Evolutionary conservation across 2,888 invertebrate species (phyloP).

Genomic region (Scaptomyza flava): DNA sequence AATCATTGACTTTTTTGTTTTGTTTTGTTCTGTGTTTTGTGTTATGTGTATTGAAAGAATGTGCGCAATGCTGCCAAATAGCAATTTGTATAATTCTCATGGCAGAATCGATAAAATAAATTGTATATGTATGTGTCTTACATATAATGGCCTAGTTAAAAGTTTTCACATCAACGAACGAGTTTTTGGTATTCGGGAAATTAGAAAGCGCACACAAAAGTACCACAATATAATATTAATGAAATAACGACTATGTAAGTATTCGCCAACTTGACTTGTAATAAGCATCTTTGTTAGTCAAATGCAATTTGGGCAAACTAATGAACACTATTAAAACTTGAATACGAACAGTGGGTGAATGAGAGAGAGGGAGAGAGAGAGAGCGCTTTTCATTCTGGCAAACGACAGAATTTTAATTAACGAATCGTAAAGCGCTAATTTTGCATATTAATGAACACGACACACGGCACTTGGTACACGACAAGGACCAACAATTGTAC

Average conservation of each 20-base stretch:
- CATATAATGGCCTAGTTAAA: conserved; percentile 26
- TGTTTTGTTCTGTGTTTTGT: conserved; percentile 1
- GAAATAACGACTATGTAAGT: conserved; percentile 32
- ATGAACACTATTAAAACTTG: conserved; percentile 53
- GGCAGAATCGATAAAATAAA: conserved; percentile 64
- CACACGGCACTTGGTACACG: conserved; percentile 24
- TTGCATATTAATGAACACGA: conserved; percentile 77
- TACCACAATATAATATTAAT: conserved; percentile 47
- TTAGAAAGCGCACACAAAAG: conserved; percentile 12
- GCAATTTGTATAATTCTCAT: conserved; percentile 37
- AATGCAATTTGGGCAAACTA: conserved; percentile 49
- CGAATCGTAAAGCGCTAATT: conserved; percentile 74
- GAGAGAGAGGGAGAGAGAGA: neutral
- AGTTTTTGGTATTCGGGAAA: conserved; percentile 26
- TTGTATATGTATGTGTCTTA: conserved; percentile 19
- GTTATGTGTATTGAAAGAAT: conserved; percentile 23
- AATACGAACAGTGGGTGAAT: conserved; percentile 10
- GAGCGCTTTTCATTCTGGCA: conserved; percentile 18
- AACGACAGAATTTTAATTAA: conserved; percentile 74
- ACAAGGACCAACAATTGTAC: conserved; percentile 25
- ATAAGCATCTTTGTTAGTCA: conserved; percentile 33
- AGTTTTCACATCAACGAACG: conserved; percentile 29
- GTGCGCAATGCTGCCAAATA: conserved; percentile 10
- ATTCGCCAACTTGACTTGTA: conserved; percentile 4
- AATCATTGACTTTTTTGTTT: conserved; percentile 3